Evolutionary conservation across 2,113 vertebrate species (phyloP).

Genomic region (Anhinga rufa): DNA sequence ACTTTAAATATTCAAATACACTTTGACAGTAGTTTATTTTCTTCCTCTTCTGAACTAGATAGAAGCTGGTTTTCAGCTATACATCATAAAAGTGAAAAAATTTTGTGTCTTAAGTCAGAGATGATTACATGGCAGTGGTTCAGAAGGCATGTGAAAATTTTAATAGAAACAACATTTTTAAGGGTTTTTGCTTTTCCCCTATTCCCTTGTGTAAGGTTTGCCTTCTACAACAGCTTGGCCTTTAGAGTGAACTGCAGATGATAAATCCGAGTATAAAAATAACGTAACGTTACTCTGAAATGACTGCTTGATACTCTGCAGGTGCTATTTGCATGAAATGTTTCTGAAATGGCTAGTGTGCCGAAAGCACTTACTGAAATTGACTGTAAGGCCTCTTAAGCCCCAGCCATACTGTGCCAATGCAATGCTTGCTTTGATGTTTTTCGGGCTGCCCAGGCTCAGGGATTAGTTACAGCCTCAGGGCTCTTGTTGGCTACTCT

Average conservation of each 20-base stretch:
- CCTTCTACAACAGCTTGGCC: neutral
- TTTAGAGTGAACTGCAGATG: neutral
- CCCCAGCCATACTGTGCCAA: neutral
- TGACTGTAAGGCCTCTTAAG: neutral
- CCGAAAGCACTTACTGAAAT: neutral
- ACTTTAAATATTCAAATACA: neutral
- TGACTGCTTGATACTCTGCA: neutral
- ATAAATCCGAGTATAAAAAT: neutral
- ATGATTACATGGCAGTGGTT: fast-evolving
- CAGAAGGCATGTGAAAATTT: neutral
- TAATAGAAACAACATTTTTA: neutral
- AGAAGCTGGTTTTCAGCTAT: neutral
- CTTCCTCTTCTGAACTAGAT: neutral
- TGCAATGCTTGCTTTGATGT: neutral
- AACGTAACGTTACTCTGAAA: neutral
- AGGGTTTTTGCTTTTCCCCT: neutral
- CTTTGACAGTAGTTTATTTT: neutral
- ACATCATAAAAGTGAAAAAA: neutral
- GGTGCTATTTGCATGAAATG: neutral
- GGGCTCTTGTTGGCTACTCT: neutral
- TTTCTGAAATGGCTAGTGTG: neutral
- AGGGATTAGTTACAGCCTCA: neutral
- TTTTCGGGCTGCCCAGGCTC: neutral
- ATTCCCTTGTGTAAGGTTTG: neutral
- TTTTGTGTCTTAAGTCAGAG: neutral